These are phyloP conservation scores for Antheraea yamamai DNA, from an alignment of 2,888 invertebrate species.

Conservation along the genomic window DNA sequence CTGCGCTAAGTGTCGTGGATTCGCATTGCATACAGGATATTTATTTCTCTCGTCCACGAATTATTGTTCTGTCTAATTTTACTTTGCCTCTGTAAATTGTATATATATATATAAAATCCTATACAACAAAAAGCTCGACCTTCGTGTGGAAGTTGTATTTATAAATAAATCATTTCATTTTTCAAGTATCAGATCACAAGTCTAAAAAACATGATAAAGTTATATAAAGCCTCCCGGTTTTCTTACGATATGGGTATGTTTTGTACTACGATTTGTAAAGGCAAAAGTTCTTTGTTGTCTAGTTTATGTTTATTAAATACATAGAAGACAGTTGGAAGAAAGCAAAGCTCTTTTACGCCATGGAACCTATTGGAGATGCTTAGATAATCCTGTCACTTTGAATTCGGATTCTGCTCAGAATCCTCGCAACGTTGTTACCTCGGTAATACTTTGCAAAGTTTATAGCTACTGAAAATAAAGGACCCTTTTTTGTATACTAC, in stretches of 20 bases:
- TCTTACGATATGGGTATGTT: neutral
- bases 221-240: neutral
- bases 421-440: constrained; percentile 57
- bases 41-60: too few relatives aligned
- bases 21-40: too few relatives aligned
- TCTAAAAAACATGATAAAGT: neutral
- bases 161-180: neutral
- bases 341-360: constrained; percentile 43
- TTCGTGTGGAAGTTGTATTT: too few relatives aligned
- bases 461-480: constrained; percentile 48
- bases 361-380: constrained; percentile 45
- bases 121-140: too few relatives aligned
- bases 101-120: too few relatives aligned
- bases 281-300: constrained; percentile 32
- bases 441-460: constrained; percentile 57
- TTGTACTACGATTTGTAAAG: constrained; percentile 17
- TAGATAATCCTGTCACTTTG: constrained; percentile 65
- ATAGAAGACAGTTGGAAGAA: constrained; percentile 15
- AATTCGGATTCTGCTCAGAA: constrained; percentile 52
- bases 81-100: too few relatives aligned
- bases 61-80: too few relatives aligned
- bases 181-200: neutral
- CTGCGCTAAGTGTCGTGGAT: too few relatives aligned
- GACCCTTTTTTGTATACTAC: constrained; percentile 36
- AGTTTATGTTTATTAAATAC: constrained; percentile 33